Conservation (phyloP, 2,113 vertebrate species). For the Hypanus sabinus region DNA sequence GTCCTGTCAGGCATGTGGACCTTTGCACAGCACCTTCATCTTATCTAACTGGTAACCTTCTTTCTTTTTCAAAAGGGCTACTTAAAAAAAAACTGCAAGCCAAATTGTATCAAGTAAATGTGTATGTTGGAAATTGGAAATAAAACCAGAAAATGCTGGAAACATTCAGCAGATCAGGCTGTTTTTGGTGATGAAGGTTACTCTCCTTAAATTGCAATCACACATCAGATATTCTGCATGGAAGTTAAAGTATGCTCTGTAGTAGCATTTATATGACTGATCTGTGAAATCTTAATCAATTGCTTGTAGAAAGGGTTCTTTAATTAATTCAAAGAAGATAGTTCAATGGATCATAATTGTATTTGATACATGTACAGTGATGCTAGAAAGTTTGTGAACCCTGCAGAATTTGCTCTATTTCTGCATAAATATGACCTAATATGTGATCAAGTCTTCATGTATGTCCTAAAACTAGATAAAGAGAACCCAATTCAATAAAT, state of each 20-base stretch:
- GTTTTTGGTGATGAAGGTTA: neutral
- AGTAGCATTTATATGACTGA: neutral
- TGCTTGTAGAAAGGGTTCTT: neutral
- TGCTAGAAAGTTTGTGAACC: no score
- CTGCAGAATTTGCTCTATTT: no score
- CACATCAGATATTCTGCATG: neutral
- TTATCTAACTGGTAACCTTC: neutral
- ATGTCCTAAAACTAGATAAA: no score
- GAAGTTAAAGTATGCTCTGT: neutral
- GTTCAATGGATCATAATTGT: neutral
- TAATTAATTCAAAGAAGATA: neutral
- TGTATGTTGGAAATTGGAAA: no score
- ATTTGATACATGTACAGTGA: no score
- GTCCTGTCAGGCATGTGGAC: neutral
- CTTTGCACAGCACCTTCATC: neutral
- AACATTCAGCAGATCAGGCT: no score
- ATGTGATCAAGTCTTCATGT: no score
- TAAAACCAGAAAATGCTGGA: no score
- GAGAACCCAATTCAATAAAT: no score
- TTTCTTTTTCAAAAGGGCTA: neutral
- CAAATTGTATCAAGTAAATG: no score
- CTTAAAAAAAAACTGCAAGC: no score
- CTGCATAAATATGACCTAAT: no score
- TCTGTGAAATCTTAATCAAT: neutral
- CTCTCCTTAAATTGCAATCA: neutral